These are phyloP conservation scores for Halichoeres trimaculatus DNA, from an alignment of 2,113 vertebrate genomes.

Conservation along the genomic window DNA sequence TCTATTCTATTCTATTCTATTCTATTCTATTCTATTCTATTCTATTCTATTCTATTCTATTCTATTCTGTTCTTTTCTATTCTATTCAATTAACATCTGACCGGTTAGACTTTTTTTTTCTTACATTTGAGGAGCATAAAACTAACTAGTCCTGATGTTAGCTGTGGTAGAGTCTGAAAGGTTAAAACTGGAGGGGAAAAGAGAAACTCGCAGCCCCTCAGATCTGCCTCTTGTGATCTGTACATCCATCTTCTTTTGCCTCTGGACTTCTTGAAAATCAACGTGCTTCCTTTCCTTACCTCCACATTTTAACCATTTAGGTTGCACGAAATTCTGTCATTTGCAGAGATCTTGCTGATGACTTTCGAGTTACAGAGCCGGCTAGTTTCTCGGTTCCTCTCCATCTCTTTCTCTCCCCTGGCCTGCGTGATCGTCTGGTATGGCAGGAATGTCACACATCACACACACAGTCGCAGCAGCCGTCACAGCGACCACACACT, in stretches of 20 bases:
- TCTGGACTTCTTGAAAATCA: background rate
- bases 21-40: no score
- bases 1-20: no score
- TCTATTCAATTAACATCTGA: no score
- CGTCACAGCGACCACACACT: conserved; percentile 63
- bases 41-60: no score
- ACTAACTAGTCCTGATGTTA: background rate
- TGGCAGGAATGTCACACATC: conserved; percentile 79
- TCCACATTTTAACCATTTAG: background rate
- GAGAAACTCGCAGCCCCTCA: no score
- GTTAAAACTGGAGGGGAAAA: no score
- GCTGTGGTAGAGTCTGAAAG: no score
- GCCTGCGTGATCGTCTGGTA: conserved; percentile 73
- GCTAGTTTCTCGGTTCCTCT: background rate
- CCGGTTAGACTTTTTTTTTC: no score
- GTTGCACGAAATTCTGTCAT: background rate
- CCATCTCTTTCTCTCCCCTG: background rate
- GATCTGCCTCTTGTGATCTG: no score
- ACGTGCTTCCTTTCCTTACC: background rate
- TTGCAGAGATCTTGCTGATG: conserved; percentile 2
- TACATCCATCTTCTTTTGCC: background rate
- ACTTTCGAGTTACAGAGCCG: background rate
- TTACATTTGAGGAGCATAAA: background rate
- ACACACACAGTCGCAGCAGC: conserved; percentile 52
- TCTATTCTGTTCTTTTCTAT: no score